Conservation (phyloP, 2,888 invertebrate genomes). For the Dryocosmus kuriphilus region DNA sequence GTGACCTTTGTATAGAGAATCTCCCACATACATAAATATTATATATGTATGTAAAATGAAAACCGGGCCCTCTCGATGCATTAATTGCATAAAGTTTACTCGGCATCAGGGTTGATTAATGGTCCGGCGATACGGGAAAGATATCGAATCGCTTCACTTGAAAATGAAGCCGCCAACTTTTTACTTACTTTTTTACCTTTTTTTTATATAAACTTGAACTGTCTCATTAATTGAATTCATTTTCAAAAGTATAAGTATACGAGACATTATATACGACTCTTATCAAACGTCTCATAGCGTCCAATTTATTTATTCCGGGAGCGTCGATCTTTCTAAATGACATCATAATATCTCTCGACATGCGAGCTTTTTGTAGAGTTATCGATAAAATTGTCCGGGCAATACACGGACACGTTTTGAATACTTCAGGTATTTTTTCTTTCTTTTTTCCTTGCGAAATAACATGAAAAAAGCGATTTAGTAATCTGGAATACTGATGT, state of each 20-base stretch:
- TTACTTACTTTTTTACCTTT: too few relatives aligned
- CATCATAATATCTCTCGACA: slow-evolving; percentile 1
- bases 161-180: background rate
- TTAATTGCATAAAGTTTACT: too few relatives aligned
- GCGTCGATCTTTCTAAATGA: slow-evolving; percentile 3
- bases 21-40: too few relatives aligned
- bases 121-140: too few relatives aligned
- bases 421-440: background rate
- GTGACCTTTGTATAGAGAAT: too few relatives aligned
- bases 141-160: slow-evolving; percentile 3
- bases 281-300: background rate
- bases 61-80: too few relatives aligned
- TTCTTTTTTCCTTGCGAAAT: background rate
- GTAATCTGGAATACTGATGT: background rate
- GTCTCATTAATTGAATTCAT: slow-evolving; percentile 19
- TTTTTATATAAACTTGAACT: background rate
- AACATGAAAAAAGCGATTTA: background rate
- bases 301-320: background rate
- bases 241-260: background rate
- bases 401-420: background rate
- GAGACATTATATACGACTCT: background rate
- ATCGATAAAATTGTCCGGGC: background rate
- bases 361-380: slow-evolving; percentile 19
- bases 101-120: too few relatives aligned
- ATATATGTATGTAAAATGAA: too few relatives aligned